phyloP scores from a whole-genome alignment of 2,888 invertebrate species.

The Morpho deidamia region DNA sequence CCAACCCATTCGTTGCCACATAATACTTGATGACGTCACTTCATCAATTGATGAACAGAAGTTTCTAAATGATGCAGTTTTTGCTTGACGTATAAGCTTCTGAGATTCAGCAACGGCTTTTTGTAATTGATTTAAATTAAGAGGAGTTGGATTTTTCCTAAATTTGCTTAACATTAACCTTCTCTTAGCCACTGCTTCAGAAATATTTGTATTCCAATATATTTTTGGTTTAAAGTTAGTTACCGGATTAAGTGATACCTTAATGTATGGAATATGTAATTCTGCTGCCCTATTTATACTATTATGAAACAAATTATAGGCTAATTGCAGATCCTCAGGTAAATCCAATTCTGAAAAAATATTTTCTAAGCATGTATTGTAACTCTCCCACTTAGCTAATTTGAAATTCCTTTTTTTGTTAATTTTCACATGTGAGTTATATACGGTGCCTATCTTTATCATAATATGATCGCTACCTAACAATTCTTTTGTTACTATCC shows the following conservation, averaged over 20 bases:
- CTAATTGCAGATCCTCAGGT: not conserved
- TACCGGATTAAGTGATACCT: not conserved
- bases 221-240: constrained; percentile 1
- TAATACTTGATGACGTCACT: not conserved
- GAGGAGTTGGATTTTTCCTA: not conserved
- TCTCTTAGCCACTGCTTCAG: constrained; percentile 2
- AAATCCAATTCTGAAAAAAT: not conserved
- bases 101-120: not conserved
- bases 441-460: not conserved
- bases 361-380: not conserved
- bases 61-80: not conserved
- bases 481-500: not conserved
- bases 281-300: constrained; percentile 4
- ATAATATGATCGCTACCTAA: constrained; percentile 3
- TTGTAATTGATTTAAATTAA: not conserved
- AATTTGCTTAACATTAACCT: not conserved
- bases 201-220: constrained; percentile 1
- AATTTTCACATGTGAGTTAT: not conserved
- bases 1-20: not conserved
- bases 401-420: not conserved
- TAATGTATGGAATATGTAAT: not conserved
- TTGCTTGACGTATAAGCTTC: not conserved
- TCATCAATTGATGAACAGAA: constrained; percentile 21
- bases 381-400: not conserved
- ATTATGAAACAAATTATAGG: constrained; percentile 1